Conservation (phyloP, 2,888 invertebrate genomes). For the Actias luna region DNA sequence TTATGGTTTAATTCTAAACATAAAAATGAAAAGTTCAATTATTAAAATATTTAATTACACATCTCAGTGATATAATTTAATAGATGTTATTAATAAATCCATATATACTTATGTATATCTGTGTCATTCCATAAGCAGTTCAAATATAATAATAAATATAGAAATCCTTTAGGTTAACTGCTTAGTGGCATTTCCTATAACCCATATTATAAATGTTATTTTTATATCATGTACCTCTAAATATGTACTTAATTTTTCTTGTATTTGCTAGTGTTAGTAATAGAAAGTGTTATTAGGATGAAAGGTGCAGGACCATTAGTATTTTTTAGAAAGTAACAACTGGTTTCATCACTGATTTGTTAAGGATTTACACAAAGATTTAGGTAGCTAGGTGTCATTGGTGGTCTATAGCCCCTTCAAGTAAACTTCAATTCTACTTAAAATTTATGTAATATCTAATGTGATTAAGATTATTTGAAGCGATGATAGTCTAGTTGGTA, state of each 20-base stretch:
- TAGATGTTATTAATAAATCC: too few relatives aligned
- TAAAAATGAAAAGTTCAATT: too few relatives aligned
- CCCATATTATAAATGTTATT: background rate
- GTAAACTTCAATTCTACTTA: too few relatives aligned
- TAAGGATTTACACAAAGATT: too few relatives aligned
- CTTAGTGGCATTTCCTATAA: background rate
- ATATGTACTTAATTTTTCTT: constrained; percentile 11
- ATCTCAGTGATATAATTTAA: too few relatives aligned
- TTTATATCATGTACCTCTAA: constrained; percentile 5
- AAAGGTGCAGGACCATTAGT: background rate
- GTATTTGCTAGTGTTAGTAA: constrained; percentile 1
- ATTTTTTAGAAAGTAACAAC: background rate
- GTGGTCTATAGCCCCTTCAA: too few relatives aligned
- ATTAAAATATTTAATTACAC: too few relatives aligned
- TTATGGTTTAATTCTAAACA: too few relatives aligned
- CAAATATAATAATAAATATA: background rate
- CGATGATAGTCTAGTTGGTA: too few relatives aligned
- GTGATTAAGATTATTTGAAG: too few relatives aligned
- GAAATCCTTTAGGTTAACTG: background rate
- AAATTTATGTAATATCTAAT: too few relatives aligned
- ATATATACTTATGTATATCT: background rate
- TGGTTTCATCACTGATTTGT: background rate
- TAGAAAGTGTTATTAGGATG: background rate
- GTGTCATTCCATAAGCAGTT: background rate
- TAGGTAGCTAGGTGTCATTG: too few relatives aligned